Evolutionary conservation across 1,140 invertebrate genomes (phyloP), one percentile per base, ranked within the genome.

Genomic region (Apis florea): DNA sequence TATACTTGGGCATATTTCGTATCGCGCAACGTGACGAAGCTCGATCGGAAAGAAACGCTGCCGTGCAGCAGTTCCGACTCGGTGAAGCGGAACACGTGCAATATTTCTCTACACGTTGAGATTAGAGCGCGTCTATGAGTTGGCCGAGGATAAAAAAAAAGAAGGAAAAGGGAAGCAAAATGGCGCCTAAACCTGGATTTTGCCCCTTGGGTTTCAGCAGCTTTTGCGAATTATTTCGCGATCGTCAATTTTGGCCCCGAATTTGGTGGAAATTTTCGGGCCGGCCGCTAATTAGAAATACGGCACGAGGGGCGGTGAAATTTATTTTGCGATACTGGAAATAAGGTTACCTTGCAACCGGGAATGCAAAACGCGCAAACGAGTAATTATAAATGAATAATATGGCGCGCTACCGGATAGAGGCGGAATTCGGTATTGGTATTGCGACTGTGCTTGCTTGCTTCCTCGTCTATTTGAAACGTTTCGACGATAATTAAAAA

Each of bases 91-190:
- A 81, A 76, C 72, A 64, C 54, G 19, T 13, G 72, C 79, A 76
- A 75, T 81, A 81, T 76, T 81, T 81, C 79, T 81, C 68, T 75
- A 68, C 75, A 75, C n/a, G 79, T 51, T 53, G 31, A 64, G 78
- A 73, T 73, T 80, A 80, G 61, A 70, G 26, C 53, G 26, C 53
- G 24, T 17, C 2, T 49, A 17, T 13, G 21, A 19, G 49, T 17
- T n/a, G 19, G 6, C 49, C 2, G 13, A 47, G 40, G 12, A 40
- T 11, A n/a, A 59, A 19, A 17, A 6, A 19, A n/a, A 72, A 17
- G 40, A n/a, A 72, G 10, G 40, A 51, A 19, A 53, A 68, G 59
- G 64, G 51, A 17, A 9, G 61, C 24, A 68, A 31, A 40, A 26
- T 53, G 61, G 51, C 49, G 51, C 24, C 70, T 47, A 31, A 73